Evolutionary conservation across 1,140 invertebrate species (phyloP), one percentile per base, ranked within the genome.

Genomic region (Diprion similis): DNA sequence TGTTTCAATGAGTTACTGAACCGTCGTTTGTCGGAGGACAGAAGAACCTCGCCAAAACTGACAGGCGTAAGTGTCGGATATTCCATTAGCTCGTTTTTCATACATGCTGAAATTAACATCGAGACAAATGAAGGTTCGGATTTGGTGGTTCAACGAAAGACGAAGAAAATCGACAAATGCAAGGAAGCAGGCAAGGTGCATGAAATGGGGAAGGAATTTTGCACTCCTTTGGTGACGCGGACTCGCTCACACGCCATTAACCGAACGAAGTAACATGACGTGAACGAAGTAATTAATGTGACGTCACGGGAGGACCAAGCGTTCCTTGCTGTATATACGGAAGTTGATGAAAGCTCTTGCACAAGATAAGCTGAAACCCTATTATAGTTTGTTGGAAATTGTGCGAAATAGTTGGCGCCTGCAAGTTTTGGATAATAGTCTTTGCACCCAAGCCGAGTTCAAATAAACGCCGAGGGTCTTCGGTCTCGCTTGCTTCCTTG

Each of bases 301-400:
- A 59, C 51, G 51, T 59, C 51, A 59, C 51, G n/a, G 51, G 51
- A 11, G 51, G 51, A 59, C 51, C 51, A 9, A 37, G 51, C 51
- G 4, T 59, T 59, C 51, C 51, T 59, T 8, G 9, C 9, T 37
- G 24, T 37, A 37, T 37, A 6, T 59, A 9, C 6, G 51, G 51
- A 59, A 59, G 51, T 59, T 59, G 51, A 59, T 59, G 51, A 59
- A 59, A 59, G 51, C 51, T 59, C n/a, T 13, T 13, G 51, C 51
- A 59, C 51, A 59, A 59, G 51, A 59, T 59, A 59, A 59, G 51
- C 51, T 59, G 11, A 59, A 59, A 59, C n/a, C 51, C 51, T 59
- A 59, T 59, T 59, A 59, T 59, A 59, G 51, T 59, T 59, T 59
- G 51, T 59, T 59, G 51, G 51, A 59, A 17, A 59, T 59, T 59